Evolutionary conservation across 2,113 vertebrate species (phyloP).

Genomic region (Semnornis frantzii): DNA sequence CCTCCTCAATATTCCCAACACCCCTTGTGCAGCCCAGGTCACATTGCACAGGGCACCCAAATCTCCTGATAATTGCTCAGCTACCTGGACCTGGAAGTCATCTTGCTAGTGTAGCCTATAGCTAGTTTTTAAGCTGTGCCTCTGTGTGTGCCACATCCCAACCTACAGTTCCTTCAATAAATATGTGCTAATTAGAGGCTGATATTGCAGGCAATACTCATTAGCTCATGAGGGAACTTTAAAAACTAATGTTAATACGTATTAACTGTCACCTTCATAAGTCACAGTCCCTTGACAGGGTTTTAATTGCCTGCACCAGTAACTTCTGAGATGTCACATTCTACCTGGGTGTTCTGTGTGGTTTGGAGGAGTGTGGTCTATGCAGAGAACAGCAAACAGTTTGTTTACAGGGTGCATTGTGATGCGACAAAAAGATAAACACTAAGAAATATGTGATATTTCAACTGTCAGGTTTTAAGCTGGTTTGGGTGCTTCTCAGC

Average conservation of each 20-base stretch:
- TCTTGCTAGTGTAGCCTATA: not conserved
- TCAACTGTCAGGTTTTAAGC: not conserved
- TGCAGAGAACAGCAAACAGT: not conserved
- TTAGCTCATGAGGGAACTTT: slow-evolving; percentile 30
- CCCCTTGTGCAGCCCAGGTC: not conserved
- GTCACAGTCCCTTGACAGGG: not conserved
- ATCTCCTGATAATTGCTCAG: rapidly evolving
- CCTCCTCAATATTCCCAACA: not conserved
- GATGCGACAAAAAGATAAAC: not conserved
- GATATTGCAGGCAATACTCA: not conserved
- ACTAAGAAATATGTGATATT: not conserved
- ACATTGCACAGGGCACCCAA: rapidly evolving
- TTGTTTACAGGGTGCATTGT: not conserved
- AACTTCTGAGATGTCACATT: not conserved
- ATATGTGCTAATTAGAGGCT: slow-evolving; percentile 25
- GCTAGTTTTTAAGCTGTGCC: not conserved
- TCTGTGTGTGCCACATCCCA: not conserved
- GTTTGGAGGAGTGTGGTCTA: not conserved
- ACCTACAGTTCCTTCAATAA: not conserved
- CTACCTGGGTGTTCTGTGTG: not conserved
- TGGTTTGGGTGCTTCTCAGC: not conserved
- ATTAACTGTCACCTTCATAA: not conserved
- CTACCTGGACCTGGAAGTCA: not conserved
- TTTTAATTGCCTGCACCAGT: slow-evolving; percentile 21
- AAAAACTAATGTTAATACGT: not conserved